A percentile compares a stretch with the other conserved stretches of the same genome.
phyloP scores from a whole-genome alignment of 2,113 vertebrate genomes.

The Notiomystis cincta region DNA sequence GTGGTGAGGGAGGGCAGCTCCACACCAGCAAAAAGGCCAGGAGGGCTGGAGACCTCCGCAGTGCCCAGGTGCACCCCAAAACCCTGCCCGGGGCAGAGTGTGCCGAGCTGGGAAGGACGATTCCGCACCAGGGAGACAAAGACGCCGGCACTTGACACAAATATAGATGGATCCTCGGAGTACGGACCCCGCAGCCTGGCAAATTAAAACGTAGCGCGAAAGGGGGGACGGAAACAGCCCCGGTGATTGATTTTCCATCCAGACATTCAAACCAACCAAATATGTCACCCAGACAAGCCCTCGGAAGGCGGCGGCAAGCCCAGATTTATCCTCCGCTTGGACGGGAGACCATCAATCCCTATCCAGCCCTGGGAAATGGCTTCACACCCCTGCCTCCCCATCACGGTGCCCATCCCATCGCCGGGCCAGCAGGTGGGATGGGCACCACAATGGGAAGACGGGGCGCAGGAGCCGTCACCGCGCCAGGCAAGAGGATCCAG shows the following conservation, averaged over 20 bases:
- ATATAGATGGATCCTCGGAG: conserved; percentile 59
- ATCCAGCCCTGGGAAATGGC: neutral
- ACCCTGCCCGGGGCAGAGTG: neutral
- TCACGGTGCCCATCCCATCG: neutral
- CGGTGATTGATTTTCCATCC: conserved; percentile 67
- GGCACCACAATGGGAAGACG: accelerated
- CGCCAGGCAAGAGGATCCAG: neutral
- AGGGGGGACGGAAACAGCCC: neutral
- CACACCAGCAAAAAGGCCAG: neutral
- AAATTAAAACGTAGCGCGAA: conserved; percentile 61
- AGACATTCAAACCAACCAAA: conserved; percentile 54
- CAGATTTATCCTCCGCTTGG: conserved; percentile 5
- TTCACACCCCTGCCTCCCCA: neutral
- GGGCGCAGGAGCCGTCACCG: accelerated
- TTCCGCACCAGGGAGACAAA: conserved; percentile 36
- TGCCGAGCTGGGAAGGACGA: conserved; percentile 11
- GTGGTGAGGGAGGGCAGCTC: neutral
- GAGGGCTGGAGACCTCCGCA: neutral
- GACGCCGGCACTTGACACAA: conserved; percentile 58
- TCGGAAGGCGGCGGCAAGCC: conserved; percentile 4
- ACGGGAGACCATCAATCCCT: conserved; percentile 40
- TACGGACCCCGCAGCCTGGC: conserved; percentile 51
- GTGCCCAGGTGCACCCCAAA: neutral
- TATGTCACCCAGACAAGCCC: conserved; percentile 64
- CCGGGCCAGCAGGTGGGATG: neutral